A percentile compares a stretch with the other conserved stretches of the same genome.
Evolutionary conservation across 1,140 invertebrate genomes (phyloP).

Genomic region (Lepidurus packardi): DNA sequence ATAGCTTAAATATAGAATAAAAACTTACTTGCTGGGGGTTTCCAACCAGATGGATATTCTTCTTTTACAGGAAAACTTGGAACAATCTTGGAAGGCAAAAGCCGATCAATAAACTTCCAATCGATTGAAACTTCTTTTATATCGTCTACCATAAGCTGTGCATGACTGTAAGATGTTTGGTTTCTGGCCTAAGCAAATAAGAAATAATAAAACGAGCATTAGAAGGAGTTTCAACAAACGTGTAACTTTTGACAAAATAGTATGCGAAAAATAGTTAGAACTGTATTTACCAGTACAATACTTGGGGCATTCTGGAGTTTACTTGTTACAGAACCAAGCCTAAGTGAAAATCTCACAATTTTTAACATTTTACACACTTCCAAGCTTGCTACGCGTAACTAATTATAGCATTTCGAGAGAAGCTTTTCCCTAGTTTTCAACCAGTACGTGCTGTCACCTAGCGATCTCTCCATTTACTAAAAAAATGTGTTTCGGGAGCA

Average conservation of each 20-base stretch:
- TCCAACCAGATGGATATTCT: conserved; percentile 31
- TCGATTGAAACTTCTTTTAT: neutral
- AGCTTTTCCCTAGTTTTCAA: too few relatives aligned
- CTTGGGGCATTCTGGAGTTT: neutral
- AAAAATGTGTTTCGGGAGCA: too few relatives aligned
- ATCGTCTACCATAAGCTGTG: neutral
- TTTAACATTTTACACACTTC: neutral
- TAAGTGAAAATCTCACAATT: neutral
- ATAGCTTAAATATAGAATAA: neutral
- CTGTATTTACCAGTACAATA: neutral
- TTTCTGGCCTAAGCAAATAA: neutral
- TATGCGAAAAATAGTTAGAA: too few relatives aligned
- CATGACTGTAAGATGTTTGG: neutral
- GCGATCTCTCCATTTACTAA: too few relatives aligned
- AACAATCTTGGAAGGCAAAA: conserved; percentile 36
- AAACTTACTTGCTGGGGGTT: conserved; percentile 34
- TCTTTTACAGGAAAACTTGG: conserved; percentile 24
- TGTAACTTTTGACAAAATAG: too few relatives aligned
- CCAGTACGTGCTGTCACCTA: too few relatives aligned
- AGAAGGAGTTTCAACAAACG: too few relatives aligned
- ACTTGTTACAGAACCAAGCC: neutral
- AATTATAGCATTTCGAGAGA: too few relatives aligned
- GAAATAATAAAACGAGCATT: too few relatives aligned
- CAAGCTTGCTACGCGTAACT: neutral
- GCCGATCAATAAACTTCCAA: conserved; percentile 38